phyloP scores from a whole-genome alignment of 2,888 invertebrate species.

The Lysandra bellargus region DNA sequence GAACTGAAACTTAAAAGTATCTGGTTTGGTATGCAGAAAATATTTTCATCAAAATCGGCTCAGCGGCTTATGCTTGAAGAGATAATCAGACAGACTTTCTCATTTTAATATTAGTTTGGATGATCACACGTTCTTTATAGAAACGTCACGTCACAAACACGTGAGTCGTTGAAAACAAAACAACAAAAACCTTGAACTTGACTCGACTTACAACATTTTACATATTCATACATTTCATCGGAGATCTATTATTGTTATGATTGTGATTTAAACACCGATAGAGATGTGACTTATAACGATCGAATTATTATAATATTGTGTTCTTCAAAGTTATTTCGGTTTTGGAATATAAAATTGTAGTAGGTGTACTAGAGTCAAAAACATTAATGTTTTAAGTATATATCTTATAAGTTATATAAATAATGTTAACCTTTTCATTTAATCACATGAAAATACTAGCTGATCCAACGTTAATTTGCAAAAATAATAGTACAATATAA shows the following conservation, averaged over 20 bases:
- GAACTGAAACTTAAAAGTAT: too few relatives aligned
- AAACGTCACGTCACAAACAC: not conserved
- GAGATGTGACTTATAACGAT: not conserved
- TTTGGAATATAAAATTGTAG: not conserved
- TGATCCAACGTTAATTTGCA: too few relatives aligned
- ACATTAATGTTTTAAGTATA: too few relatives aligned
- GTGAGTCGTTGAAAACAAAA: conserved; percentile 18
- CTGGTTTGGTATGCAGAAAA: too few relatives aligned
- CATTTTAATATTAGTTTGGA: not conserved
- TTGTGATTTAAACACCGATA: not conserved
- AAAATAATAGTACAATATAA: too few relatives aligned
- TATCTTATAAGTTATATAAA: too few relatives aligned
- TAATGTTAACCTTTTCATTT: too few relatives aligned
- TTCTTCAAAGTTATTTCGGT: not conserved
- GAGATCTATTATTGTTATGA: conserved; percentile 26
- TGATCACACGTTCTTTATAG: not conserved
- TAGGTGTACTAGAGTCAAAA: too few relatives aligned
- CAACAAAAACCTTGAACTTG: conserved; percentile 31
- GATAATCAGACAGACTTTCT: too few relatives aligned
- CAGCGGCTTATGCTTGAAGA: too few relatives aligned
- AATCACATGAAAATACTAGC: too few relatives aligned
- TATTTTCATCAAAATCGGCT: too few relatives aligned
- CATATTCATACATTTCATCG: conserved; percentile 25
- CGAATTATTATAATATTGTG: conserved; percentile 17
- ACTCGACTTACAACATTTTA: not conserved